Evolutionary conservation across 2,888 invertebrate species (phyloP).

Genomic region (Aproaerema taeniolella): DNA sequence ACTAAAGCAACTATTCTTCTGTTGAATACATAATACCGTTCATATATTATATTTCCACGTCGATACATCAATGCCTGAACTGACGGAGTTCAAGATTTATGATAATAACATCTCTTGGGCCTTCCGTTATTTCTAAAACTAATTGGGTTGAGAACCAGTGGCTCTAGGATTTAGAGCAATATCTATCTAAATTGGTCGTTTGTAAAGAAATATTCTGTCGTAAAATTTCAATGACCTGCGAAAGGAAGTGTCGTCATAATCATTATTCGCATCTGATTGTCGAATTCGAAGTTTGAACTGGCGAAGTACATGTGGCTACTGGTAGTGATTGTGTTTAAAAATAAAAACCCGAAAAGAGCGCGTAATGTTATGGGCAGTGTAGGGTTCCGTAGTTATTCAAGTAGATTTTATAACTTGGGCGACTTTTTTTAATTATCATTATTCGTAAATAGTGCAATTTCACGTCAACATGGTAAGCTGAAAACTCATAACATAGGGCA

Average conservation of each 20-base stretch:
- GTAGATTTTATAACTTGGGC: too few relatives aligned
- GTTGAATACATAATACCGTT: slow-evolving; percentile 5
- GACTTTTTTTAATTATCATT: too few relatives aligned
- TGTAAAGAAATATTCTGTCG: slow-evolving; percentile 1
- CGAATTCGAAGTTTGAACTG: slow-evolving; percentile 50
- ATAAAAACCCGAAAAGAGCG: too few relatives aligned
- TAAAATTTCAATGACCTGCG: slow-evolving; percentile 12
- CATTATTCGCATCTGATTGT: slow-evolving; percentile 36
- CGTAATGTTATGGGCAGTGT: too few relatives aligned
- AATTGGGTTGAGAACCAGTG: slow-evolving; percentile 14
- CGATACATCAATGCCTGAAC: slow-evolving; percentile 17
- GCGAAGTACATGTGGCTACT: too few relatives aligned
- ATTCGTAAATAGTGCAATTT: too few relatives aligned
- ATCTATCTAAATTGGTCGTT: slow-evolving; percentile 6
- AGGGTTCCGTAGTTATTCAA: too few relatives aligned
- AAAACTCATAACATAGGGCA: too few relatives aligned
- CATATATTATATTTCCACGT: slow-evolving; percentile 10
- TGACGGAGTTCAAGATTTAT: slow-evolving; percentile 16
- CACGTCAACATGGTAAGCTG: too few relatives aligned
- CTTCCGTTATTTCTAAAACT: slow-evolving; percentile 17
- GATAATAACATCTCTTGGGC: slow-evolving; percentile 12
- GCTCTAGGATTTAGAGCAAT: slow-evolving; percentile 5
- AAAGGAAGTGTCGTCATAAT: slow-evolving; percentile 25
- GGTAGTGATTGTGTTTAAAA: too few relatives aligned
- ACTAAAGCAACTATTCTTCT: too few relatives aligned